Evolutionary conservation across 2,113 vertebrate species (phyloP), one percentile per base, ranked within the genome.

Genomic region (Corythaeola cristata): DNA sequence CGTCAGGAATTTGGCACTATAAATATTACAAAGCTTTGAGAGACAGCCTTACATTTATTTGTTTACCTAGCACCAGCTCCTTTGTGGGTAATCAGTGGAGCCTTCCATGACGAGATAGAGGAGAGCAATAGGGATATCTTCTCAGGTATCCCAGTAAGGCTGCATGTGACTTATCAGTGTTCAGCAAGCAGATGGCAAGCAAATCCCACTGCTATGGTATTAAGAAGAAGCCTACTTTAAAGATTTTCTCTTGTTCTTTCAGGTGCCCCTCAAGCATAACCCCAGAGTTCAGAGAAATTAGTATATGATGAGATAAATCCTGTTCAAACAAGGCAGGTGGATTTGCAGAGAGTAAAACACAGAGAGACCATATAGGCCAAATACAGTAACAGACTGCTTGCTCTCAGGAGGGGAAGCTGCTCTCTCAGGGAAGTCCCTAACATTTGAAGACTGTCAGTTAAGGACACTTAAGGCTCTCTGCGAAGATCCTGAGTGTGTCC

Each of bases 161-260:
- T 87, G 44, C 17, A 12, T 78, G 15, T 68, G 68, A 77, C 64
- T 58, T 92, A 59, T 49, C 83, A 75, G 44, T 50, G 60, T 87
- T 94, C 76, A 82, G 56, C 56, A 92, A 86, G 62, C 52, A 95
- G 86, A 85, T 53, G 66, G 76, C 62, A 90, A 94, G 35, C 45
- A 81, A 79, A 79, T 93, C 33, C 41, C 52, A 35, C 33, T 68
- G 56, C 69, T 81, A 16, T 47, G 24, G 33, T 52, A 74, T 87
- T 88, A 81, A 88, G 11, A 83, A 75, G 64, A 68, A 90, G 10
- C 8, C 44, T 73, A 33, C 47, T 67, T 90, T 74, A 69, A 76
- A 88, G 30, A 12, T 68, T 93, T 94, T 53, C 18, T 62, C 44
- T 62, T 71, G 22, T 49, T 85, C 74, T 86, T 69, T 81, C 30